Percentiles rank a stretch among this genome's conserved stretches.
Evolutionary conservation across 2,888 invertebrate species (phyloP).

Genomic region (Acanthosepion lycidas): DNA sequence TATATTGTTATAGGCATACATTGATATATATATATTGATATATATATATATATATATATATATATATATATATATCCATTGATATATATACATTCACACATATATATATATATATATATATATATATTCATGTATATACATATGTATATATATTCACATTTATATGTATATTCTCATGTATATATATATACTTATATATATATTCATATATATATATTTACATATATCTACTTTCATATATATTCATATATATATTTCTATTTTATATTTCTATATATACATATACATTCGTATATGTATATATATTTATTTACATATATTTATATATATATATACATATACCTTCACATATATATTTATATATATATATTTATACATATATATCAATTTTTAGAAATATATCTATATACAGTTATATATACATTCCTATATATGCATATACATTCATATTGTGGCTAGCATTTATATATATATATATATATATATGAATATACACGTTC

Average conservation of each 20-base stretch:
- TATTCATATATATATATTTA: not conserved
- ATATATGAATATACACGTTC: not conserved
- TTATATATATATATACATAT: not conserved
- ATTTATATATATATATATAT: too few species aligned
- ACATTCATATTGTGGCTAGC: not conserved
- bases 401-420: not conserved
- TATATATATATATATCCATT: not conserved
- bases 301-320: not conserved
- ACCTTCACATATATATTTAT: not conserved
- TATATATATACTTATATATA: not conserved
- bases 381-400: not conserved
- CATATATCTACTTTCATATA: not conserved
- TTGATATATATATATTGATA: not conserved
- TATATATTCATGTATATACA: not conserved
- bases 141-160: not conserved
- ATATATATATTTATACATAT: conserved; percentile 1
- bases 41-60: not conserved
- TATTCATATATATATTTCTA: not conserved
- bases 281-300: not conserved
- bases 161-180: not conserved
- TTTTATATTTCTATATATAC: not conserved
- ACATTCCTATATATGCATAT: not conserved
- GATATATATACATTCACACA: not conserved
- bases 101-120: not conserved
- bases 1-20: too few species aligned